phyloP scores from a whole-genome alignment of 53 echinoderm and acorn worm genomes.

The Luidia sarsii region DNA sequence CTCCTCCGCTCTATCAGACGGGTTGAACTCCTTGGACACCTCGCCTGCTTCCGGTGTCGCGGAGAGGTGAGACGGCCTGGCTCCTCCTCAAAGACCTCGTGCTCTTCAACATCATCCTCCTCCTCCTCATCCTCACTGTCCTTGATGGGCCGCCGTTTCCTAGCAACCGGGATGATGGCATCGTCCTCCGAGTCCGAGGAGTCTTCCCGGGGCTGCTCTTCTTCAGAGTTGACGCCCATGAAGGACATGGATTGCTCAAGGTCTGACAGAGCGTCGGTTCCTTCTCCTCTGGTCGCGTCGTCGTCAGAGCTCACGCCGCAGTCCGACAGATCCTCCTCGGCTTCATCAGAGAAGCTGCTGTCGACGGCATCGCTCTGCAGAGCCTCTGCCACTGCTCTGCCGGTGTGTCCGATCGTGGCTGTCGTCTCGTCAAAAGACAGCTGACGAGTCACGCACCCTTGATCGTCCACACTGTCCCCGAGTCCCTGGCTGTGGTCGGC shows the following conservation, averaged over 20 bases:
- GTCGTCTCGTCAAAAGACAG: constrained; percentile 21
- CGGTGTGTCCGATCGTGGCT: neutral
- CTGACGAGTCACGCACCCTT: constrained; percentile 9
- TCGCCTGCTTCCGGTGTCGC: neutral
- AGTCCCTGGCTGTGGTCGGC: neutral
- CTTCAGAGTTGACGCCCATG: constrained; percentile 8
- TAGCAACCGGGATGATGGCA: neutral
- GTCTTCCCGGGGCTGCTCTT: neutral
- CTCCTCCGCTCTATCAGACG: neutral
- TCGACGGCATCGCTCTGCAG: no score
- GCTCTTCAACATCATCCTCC: constrained; percentile 12
- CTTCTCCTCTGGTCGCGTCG: neutral
- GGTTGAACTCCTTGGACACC: neutral
- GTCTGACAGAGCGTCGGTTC: neutral
- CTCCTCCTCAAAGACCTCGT: neutral
- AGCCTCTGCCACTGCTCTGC: neutral
- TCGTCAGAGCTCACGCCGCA: neutral
- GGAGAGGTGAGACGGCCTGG: neutral
- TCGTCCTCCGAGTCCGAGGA: constrained; percentile 2
- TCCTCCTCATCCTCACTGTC: constrained; percentile 32
- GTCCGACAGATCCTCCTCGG: neutral
- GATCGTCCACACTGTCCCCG: neutral
- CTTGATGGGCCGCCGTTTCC: constrained; percentile 8
- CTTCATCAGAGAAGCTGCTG: neutral
- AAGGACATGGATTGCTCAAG: constrained; percentile 17